A percentile compares a stretch with the other conserved stretches of the same genome.
phyloP scores from a whole-genome alignment of 2,888 invertebrate species.

The Drosophila emarginata region DNA sequence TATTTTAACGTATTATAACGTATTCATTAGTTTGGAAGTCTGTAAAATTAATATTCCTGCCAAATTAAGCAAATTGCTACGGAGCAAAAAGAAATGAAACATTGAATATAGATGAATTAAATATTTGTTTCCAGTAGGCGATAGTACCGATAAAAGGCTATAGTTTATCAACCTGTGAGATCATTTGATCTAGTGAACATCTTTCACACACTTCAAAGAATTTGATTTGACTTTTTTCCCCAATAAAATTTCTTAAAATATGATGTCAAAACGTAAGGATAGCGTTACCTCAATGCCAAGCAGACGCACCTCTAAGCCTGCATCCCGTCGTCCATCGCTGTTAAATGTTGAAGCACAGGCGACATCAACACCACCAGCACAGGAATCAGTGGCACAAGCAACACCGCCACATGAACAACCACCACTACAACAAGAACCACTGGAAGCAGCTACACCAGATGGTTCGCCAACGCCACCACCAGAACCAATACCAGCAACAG shows the following conservation, averaged over 20 bases:
- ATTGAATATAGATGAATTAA: not conserved
- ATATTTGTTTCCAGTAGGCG: not conserved
- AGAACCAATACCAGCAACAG: not conserved
- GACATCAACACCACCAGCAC: not conserved
- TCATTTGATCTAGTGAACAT: constrained; percentile 1
- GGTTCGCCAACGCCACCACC: not conserved
- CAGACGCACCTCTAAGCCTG: not conserved
- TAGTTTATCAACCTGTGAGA: not conserved
- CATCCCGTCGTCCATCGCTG: not conserved
- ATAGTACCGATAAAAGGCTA: not conserved
- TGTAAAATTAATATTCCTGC: too few species aligned
- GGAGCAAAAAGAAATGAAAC: too few species aligned
- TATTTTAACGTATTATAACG: not conserved
- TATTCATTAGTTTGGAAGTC: too few species aligned
- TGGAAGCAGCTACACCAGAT: not conserved
- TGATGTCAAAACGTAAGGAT: not conserved
- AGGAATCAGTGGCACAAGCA: not conserved
- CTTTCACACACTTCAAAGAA: not conserved
- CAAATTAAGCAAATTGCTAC: too few species aligned
- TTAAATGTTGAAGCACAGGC: not conserved
- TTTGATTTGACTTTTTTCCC: not conserved
- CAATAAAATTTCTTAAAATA: not conserved
- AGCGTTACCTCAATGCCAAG: not conserved
- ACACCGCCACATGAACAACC: not conserved
- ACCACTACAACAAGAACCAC: too few species aligned